These are phyloP conservation scores for Drosophila bifasciata DNA, from an alignment of 1,140 invertebrate species.

Conservation along the genomic window DNA sequence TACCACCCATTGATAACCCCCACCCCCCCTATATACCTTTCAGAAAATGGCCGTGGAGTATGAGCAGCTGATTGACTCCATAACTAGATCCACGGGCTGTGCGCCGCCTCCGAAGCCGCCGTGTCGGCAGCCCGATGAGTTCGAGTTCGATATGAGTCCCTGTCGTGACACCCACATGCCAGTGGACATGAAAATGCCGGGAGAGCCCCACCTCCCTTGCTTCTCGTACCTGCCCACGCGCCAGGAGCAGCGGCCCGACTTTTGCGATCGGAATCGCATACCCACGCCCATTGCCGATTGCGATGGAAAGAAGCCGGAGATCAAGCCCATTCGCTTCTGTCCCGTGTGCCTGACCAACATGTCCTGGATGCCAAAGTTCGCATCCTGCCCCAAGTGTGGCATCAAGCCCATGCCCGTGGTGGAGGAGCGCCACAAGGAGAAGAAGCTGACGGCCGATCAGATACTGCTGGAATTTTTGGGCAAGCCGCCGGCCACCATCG, in stretches of 20 bases:
- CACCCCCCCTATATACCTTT: too few relatives aligned
- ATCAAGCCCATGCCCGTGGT: constrained; percentile 57
- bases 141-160: constrained; percentile 28
- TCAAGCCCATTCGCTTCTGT: constrained; percentile 64
- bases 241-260: constrained; percentile 2
- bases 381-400: constrained; percentile 64
- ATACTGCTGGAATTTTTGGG: constrained; percentile 59
- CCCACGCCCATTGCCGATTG: constrained; percentile 36
- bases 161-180: constrained; percentile 13
- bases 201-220: constrained; percentile 12
- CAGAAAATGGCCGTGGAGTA: constrained; percentile 65
- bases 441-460: constrained; percentile 57
- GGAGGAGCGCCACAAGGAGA: constrained; percentile 37
- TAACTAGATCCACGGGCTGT: constrained; percentile 22
- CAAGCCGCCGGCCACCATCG: constrained; percentile 8
- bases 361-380: constrained; percentile 72
- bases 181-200: background rate
- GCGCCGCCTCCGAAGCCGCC: constrained; percentile 10
- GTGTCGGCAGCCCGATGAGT: constrained; percentile 22
- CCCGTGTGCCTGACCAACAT: constrained; percentile 71
- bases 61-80: constrained; percentile 42
- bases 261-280: constrained; percentile 2
- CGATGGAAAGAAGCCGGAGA: constrained; percentile 7
- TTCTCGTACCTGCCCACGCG: constrained; percentile 27
- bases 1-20: background rate